Evolutionary conservation across 2,113 vertebrate genomes (phyloP), one percentile per base, ranked within the genome.

Genomic region (Cyanoderma ruficeps): DNA sequence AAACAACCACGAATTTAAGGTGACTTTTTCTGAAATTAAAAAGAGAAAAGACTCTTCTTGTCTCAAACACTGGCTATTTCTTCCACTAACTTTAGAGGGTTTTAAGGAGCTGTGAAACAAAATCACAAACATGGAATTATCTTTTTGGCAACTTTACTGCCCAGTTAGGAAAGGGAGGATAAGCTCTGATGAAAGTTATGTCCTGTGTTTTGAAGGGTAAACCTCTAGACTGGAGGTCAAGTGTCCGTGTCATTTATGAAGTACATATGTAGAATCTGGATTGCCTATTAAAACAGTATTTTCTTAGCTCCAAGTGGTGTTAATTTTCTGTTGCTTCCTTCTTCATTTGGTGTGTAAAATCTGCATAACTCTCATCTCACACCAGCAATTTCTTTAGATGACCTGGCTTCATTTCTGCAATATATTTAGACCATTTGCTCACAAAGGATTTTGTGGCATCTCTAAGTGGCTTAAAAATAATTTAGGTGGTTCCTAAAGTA

Each of bases 1-100:
- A 96, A 97, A 91, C 79, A 93, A n/a, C 65, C 41, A 80, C 49
- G 56, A 90, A 90, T 94, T 91, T 93, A 89, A 93, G 91, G 78
- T 87, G 91, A 87, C 41, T 75, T 90, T 91, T 74, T 89, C 60
- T 24, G n/a, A 95, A 95, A 80, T 35, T 78, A 83, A 83, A 59
- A 76, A 93, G 42, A 80, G 30, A 49, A 70, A 83, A 91, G 24
- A 15, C 24, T 75, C 19, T 69, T 55, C 16, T 68, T 79, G 33
- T 83, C 18, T 89, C 71, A 77, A 65, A 50, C 11, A 11, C 8
- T 77, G 41, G 11, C 7, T 78, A 37, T 56, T 89, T 84, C 42
- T 95, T 92, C 44, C 68, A 44, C 33, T 63, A 84, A 59, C 30
- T 72, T 92, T 53, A 60, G 25, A 79, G 16, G 15, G n/a, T 89